Conservation (phyloP, 2,113 vertebrate genomes). For the Corapipo altera region DNA sequence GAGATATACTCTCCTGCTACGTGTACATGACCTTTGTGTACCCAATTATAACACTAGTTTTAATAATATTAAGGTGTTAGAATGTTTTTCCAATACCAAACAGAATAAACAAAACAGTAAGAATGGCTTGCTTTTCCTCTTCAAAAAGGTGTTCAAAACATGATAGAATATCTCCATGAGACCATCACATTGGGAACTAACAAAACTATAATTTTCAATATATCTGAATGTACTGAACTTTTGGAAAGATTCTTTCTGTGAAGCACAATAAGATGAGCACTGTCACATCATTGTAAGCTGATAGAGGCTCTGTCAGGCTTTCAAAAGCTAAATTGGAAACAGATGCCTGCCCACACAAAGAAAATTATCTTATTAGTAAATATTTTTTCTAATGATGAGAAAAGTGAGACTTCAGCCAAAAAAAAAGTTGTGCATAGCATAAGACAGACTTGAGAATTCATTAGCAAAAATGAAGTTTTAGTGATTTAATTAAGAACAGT, state of each 20-base stretch:
- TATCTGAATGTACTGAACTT: constrained; percentile 5
- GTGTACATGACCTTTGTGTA: neutral
- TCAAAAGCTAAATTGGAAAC: constrained; percentile 55
- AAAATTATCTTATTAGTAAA: constrained; percentile 61
- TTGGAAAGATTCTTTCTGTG: neutral
- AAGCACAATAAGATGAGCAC: constrained; percentile 15
- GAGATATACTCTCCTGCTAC: neutral
- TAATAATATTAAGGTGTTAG: neutral
- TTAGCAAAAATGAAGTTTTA: constrained; percentile 1
- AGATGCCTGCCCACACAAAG: constrained; percentile 51
- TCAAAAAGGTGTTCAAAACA: neutral
- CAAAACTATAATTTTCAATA: constrained; percentile 24
- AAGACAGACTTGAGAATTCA: neutral
- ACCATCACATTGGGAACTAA: neutral
- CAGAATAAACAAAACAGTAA: neutral
- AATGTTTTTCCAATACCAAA: neutral
- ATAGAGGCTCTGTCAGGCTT: constrained; percentile 38
- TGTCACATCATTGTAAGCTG: neutral
- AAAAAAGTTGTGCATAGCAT: neutral
- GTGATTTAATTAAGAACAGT: neutral
- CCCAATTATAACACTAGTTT: neutral
- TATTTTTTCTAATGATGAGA: constrained; percentile 36
- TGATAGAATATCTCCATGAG: neutral
- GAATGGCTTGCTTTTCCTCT: constrained; percentile 6
- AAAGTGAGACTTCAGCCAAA: constrained; percentile 29